phyloP scores from a whole-genome alignment of 2,888 invertebrate species.

The Phortica magna region DNA sequence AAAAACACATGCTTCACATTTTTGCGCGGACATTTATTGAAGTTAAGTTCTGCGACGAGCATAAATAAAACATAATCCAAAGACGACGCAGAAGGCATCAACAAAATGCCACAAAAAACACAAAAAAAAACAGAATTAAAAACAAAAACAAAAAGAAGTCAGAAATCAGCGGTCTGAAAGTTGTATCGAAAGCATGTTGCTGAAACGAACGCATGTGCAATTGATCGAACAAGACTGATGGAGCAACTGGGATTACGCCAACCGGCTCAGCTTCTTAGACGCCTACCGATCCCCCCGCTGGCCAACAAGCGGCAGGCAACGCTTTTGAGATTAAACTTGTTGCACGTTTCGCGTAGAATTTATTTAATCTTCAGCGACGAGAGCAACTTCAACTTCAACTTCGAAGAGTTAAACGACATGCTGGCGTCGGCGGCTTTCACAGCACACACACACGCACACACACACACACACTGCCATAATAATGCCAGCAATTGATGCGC shows the following conservation, averaged over 20 bases:
- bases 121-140: slow-evolving; percentile 16
- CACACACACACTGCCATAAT: slow-evolving; percentile 54
- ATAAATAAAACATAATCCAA: slow-evolving; percentile 79
- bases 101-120: slow-evolving; percentile 9
- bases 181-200: slow-evolving; percentile 4
- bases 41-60: slow-evolving; percentile 78
- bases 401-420: slow-evolving; percentile 7
- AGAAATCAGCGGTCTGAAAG: not conserved
- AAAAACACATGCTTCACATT: slow-evolving; percentile 79
- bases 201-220: slow-evolving; percentile 66
- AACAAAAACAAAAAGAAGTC: not conserved
- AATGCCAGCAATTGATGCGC: slow-evolving; percentile 68
- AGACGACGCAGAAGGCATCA: slow-evolving; percentile 36
- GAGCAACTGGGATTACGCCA: slow-evolving; percentile 72
- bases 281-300: not conserved
- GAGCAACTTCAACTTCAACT: slow-evolving; percentile 1
- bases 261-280: not conserved
- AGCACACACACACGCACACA: no score
- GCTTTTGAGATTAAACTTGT: slow-evolving; percentile 35
- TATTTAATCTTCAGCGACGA: slow-evolving; percentile 66
- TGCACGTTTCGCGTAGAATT: slow-evolving; percentile 58
- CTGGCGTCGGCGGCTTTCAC: slow-evolving; percentile 60
- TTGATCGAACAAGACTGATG: slow-evolving; percentile 77
- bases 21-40: slow-evolving; percentile 79
- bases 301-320: not conserved